phyloP scores from a whole-genome alignment of 2,888 invertebrate genomes.

The Phorcus lineatus region DNA sequence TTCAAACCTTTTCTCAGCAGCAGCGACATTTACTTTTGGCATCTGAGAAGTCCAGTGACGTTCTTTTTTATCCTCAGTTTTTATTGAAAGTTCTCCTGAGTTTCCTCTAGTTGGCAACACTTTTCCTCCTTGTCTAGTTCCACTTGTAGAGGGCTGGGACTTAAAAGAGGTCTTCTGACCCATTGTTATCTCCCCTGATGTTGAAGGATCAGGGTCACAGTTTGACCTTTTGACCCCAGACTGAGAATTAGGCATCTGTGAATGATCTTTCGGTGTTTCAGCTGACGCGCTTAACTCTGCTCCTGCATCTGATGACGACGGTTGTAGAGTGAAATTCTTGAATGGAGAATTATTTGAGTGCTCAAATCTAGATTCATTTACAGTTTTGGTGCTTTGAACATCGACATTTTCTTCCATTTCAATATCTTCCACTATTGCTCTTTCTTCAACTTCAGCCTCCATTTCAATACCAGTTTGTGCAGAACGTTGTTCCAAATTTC shows the following conservation, averaged over 20 bases:
- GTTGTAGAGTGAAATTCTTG: neutral
- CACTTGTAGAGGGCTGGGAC: too few species aligned
- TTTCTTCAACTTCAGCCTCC: neutral
- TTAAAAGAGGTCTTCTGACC: too few species aligned
- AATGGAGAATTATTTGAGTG: neutral
- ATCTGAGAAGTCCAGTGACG: neutral
- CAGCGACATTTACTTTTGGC: neutral
- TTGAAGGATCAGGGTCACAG: neutral
- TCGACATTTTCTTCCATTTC: neutral
- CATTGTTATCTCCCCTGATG: too few species aligned
- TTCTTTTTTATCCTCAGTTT: neutral
- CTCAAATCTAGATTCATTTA: neutral
- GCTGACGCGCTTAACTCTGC: neutral
- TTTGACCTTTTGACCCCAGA: neutral
- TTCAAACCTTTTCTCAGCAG: neutral
- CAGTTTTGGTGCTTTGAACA: neutral
- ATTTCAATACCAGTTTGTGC: neutral
- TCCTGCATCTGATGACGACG: neutral
- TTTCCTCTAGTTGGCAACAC: too few species aligned
- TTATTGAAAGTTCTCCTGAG: too few species aligned
- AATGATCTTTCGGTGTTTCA: neutral
- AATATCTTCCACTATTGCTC: neutral
- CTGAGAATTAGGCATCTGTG: neutral
- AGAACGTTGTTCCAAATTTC: neutral
- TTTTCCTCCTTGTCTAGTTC: too few species aligned